A percentile compares a stretch with the other conserved stretches of the same genome.
Evolutionary conservation across 2,888 invertebrate genomes (phyloP).

Genomic region (Platycnemis pennipes): DNA sequence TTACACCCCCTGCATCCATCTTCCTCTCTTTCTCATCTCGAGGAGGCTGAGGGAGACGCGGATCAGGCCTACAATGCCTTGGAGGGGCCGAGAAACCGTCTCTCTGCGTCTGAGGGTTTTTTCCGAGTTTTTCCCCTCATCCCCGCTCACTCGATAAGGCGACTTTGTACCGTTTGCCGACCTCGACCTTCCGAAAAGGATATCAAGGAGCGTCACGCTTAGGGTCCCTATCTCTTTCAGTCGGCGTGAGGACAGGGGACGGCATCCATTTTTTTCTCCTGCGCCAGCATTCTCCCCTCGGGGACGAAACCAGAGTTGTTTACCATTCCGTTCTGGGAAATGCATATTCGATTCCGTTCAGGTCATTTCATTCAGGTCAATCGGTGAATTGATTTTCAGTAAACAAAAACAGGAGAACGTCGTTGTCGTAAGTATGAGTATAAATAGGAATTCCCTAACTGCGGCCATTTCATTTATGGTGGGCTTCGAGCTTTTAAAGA

Average conservation of each 20-base stretch:
- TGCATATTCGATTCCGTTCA: neutral
- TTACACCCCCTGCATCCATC: neutral
- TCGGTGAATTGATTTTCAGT: neutral
- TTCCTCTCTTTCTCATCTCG: neutral
- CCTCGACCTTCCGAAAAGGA: neutral
- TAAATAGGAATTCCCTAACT: no score
- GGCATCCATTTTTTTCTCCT: neutral
- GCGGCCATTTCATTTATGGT: no score
- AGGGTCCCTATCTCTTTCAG: neutral
- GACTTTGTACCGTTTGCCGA: neutral
- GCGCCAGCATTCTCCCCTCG: neutral
- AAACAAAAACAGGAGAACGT: neutral
- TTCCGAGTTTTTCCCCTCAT: neutral
- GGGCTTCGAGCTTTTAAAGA: no score
- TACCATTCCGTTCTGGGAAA: neutral
- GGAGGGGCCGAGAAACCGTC: neutral
- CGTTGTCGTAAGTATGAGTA: no score
- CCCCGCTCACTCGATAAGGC: neutral
- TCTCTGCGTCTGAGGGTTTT: neutral
- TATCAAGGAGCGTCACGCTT: neutral
- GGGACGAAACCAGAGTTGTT: neutral
- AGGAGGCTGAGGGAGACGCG: neutral
- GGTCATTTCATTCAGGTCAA: neutral
- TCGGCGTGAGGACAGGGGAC: neutral
- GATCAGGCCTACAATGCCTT: neutral